Conservation (phyloP, 2,888 invertebrate species). For the Callyntrura sp. region DNA sequence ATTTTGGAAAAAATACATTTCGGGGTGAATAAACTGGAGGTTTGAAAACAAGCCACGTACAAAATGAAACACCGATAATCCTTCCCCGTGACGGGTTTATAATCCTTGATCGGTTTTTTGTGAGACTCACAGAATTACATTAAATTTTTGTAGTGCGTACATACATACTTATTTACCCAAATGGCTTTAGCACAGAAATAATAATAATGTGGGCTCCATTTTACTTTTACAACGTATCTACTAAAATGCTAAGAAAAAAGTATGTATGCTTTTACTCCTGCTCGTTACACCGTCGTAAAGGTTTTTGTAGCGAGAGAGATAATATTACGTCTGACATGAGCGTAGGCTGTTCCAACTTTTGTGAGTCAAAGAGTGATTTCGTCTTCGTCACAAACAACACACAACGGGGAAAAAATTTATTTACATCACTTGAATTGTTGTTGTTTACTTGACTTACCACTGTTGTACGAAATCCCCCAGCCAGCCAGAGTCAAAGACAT, state of each 20-base stretch:
- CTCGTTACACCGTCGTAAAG: too few relatives aligned
- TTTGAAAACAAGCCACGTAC: constrained; percentile 27
- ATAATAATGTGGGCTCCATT: constrained; percentile 50
- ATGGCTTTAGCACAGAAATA: too few relatives aligned
- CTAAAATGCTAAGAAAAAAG: too few relatives aligned
- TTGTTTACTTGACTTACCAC: constrained; percentile 81
- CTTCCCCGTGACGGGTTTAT: constrained; percentile 59
- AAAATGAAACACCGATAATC: constrained; percentile 49
- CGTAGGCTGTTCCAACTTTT: not conserved
- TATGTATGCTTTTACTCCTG: too few relatives aligned
- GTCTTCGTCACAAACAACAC: not conserved
- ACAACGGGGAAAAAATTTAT: too few relatives aligned
- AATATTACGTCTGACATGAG: not conserved
- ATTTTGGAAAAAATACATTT: constrained; percentile 22
- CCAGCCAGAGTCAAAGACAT: constrained; percentile 82
- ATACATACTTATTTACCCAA: too few relatives aligned
- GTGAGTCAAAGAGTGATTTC: constrained; percentile 14
- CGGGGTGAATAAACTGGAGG: constrained; percentile 40
- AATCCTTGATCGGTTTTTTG: constrained; percentile 73
- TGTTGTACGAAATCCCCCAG: constrained; percentile 82
- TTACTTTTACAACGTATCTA: constrained; percentile 22
- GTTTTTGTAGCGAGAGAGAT: too few relatives aligned
- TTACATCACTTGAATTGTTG: too few relatives aligned
- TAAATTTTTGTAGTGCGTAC: constrained; percentile 41
- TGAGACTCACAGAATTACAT: constrained; percentile 32